Evolutionary conservation across 2,797 vertebrate species (phyloP), one percentile per base, ranked within the genome.

Genomic region (Aldrovandia affinis): DNA sequence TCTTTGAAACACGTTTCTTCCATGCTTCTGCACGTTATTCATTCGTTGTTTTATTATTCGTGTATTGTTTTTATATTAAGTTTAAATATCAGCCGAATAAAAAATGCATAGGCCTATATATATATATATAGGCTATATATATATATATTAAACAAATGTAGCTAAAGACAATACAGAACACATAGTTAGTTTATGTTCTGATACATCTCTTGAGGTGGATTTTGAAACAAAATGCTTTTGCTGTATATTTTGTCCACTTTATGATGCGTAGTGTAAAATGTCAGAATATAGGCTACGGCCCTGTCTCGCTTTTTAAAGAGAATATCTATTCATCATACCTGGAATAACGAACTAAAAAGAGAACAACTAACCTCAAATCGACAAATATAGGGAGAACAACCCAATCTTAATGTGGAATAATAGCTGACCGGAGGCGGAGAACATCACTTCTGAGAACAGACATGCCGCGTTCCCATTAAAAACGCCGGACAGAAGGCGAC

Each of bases 401-500:
- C 25, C 25, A 25, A n/a, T 25, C 18, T 12, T 50, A 78, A 25
- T 2, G 25, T 50, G n/a, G 75, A 78, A 50, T 18, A 22, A n/a
- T 22, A 77, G 18, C 18, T 47, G 9, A 7, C 18, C 9, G 9
- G 10, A 4, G 2, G 28, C 33, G 36, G 8, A 22, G 75, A n/a
- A 2, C 28, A 79, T 79, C 14, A 52, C 73, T 78, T 30, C 7
- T 2, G 78, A 79, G 30, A 54, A 79, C 47, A 52, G 25, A 73
- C 33, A 52, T 82, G 86, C 85, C 88, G 47, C 88, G 88, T 92
- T 54, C 18, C 89, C 44, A 75, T 90, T 57, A 61, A 80, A 86
- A 86, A 86, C 42, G 83, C 84, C 28, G 0, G 81, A 44, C 89
- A 90, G 88, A 92, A 89, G 92, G 91, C 92, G 90, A 90, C 88